Evolutionary conservation across 53 echinoderm and acorn worm genomes (phyloP).

Genomic region (Hippasteria phrygiana): DNA sequence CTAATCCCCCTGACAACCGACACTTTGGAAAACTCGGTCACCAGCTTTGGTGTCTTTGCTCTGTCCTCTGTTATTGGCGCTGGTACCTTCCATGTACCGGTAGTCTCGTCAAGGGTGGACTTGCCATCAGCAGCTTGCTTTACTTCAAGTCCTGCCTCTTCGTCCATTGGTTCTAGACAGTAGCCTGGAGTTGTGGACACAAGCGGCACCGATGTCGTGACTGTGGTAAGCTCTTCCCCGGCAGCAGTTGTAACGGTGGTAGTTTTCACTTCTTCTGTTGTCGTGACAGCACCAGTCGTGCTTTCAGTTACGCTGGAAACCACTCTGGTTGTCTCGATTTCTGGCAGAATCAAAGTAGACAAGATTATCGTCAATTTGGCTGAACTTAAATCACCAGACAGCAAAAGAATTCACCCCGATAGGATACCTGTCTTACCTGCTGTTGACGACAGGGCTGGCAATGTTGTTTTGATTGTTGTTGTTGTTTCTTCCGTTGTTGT

Average conservation of each 20-base stretch:
- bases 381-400: no score
- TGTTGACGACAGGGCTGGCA: background rate
- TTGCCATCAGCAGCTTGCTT: background rate
- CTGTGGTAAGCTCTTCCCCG: constrained; percentile 12
- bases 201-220: background rate
- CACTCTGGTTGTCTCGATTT: background rate
- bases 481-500: constrained; percentile 23
- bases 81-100: constrained; percentile 1
- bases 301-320: constrained; percentile 9
- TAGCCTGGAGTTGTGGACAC: constrained; percentile 29
- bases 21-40: background rate
- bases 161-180: constrained; percentile 11
- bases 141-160: background rate
- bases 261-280: background rate
- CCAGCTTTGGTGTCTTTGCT: constrained; percentile 8
- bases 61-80: background rate
- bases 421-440: background rate
- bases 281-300: constrained; percentile 16
- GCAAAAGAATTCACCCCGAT: background rate
- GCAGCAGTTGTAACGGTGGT: background rate
- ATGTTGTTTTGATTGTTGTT: constrained; percentile 1
- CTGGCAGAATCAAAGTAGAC: background rate
- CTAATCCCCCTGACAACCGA: constrained; percentile 17
- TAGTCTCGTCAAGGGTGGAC: background rate
- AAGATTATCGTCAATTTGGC: background rate